Percentiles rank a stretch among this genome's conserved stretches.
These are phyloP conservation scores for Esox lucius DNA, from an alignment of 2,797 vertebrate genomes.

Conservation along the genomic window DNA sequence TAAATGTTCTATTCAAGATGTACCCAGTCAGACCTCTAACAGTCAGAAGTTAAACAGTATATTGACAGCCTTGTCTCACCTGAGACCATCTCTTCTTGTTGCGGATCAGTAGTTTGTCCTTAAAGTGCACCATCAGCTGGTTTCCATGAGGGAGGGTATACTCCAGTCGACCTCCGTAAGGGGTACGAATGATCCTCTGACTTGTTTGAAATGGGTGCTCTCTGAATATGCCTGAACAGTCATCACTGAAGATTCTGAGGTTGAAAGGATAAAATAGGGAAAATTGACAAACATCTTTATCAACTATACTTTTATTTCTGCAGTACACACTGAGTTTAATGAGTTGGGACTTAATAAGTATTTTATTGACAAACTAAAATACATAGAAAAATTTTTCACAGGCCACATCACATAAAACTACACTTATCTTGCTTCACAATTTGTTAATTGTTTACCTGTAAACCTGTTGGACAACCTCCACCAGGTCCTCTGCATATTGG, in stretches of 20 bases:
- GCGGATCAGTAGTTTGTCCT: slow-evolving; percentile 71
- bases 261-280: background rate
- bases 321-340: background rate
- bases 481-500: slow-evolving; percentile 55
- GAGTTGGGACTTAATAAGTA: background rate
- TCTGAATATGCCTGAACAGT: slow-evolving; percentile 44
- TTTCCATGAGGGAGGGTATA: slow-evolving; percentile 71
- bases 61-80: slow-evolving; percentile 39
- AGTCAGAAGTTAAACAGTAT: too few relatives aligned
- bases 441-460: slow-evolving; percentile 50
- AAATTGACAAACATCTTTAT: background rate
- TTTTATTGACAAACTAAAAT: too few relatives aligned
- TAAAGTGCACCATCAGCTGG: slow-evolving; percentile 65
- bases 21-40: background rate
- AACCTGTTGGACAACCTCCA: slow-evolving; percentile 58
- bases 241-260: slow-evolving; percentile 60
- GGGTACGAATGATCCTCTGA: slow-evolving; percentile 62
- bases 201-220: slow-evolving; percentile 17
- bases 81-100: slow-evolving; percentile 80
- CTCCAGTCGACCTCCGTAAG: slow-evolving; percentile 71
- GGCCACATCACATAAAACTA: background rate
- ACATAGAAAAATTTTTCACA: background rate
- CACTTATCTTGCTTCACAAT: background rate
- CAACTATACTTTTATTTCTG: background rate
- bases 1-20: background rate